Evolutionary conservation across 2,888 invertebrate species (phyloP).

Genomic region (Cosmorhoe ocellata): DNA sequence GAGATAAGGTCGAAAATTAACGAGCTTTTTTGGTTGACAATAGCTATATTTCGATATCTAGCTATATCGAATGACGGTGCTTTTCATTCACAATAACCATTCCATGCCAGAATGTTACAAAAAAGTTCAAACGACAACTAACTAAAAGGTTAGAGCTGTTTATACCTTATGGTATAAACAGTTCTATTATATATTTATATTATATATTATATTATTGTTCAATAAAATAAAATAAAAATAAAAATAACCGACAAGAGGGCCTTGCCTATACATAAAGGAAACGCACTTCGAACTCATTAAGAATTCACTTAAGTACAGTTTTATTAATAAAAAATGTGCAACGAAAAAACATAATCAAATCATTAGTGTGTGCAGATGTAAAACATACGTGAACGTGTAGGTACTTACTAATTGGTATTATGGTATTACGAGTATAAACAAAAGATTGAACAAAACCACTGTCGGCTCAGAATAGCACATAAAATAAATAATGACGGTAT

Average conservation of each 20-base stretch:
- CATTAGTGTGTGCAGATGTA: slow-evolving; percentile 13
- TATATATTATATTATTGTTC: no score
- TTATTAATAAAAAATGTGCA: no score
- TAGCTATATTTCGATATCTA: neutral
- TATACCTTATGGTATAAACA: no score
- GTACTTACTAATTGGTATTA: slow-evolving; percentile 29
- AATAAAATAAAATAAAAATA: no score
- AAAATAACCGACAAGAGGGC: no score
- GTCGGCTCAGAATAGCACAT: slow-evolving; percentile 8
- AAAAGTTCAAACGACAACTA: slow-evolving; percentile 22
- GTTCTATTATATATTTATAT: no score
- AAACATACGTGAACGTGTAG: no score
- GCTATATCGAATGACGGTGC: slow-evolving; percentile 9
- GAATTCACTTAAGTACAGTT: no score
- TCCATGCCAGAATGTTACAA: slow-evolving; percentile 23
- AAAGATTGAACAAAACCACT: slow-evolving; percentile 14
- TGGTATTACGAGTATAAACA: slow-evolving; percentile 35
- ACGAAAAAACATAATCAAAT: slow-evolving; percentile 20
- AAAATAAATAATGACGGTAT: slow-evolving; percentile 8
- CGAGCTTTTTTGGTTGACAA: slow-evolving; percentile 7
- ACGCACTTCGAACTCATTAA: neutral
- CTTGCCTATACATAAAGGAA: slow-evolving; percentile 4
- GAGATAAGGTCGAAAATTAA: slow-evolving; percentile 22
- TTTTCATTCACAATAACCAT: slow-evolving; percentile 33
- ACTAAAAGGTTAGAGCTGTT: no score